These are phyloP conservation scores for Myotis daubentonii DNA, from an alignment of 2,797 vertebrate species.

Conservation along the genomic window DNA sequence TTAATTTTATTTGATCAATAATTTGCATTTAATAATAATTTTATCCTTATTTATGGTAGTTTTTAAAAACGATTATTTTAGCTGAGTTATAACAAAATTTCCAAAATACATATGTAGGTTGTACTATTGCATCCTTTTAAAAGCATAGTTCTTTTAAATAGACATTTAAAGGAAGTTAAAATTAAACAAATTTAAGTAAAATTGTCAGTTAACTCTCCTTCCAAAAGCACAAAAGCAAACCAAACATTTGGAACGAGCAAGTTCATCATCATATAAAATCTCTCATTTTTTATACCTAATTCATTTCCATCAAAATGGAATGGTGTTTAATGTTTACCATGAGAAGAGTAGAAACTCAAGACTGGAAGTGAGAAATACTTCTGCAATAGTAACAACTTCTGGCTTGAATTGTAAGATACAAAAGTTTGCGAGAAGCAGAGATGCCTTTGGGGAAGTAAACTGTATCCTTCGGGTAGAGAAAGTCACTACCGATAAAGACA, in stretches of 20 bases:
- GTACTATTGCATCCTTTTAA: not conserved
- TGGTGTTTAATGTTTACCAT: not conserved
- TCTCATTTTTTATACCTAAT: not conserved
- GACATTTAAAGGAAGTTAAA: not conserved
- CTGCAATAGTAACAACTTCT: not conserved
- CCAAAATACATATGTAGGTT: not conserved
- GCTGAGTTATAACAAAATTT: not conserved
- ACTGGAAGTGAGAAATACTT: slow-evolving; percentile 4
- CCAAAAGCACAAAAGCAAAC: not conserved
- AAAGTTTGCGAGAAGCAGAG: not conserved
- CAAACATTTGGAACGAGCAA: not conserved
- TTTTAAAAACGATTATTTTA: not conserved
- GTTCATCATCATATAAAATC: not conserved
- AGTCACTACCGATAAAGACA: slow-evolving; percentile 35
- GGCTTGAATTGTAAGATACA: not conserved
- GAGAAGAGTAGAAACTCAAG: not conserved
- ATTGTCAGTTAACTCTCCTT: not conserved
- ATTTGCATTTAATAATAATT: not conserved
- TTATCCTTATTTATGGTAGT: not conserved
- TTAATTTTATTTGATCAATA: slow-evolving; percentile 21
- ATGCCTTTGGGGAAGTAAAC: slow-evolving; percentile 33
- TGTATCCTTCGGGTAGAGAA: not conserved
- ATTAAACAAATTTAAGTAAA: not conserved
- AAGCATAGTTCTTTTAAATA: not conserved
- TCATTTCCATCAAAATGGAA: not conserved